Conservation (phyloP, 2,888 invertebrate species). For the Hydriomena furcata region DNA sequence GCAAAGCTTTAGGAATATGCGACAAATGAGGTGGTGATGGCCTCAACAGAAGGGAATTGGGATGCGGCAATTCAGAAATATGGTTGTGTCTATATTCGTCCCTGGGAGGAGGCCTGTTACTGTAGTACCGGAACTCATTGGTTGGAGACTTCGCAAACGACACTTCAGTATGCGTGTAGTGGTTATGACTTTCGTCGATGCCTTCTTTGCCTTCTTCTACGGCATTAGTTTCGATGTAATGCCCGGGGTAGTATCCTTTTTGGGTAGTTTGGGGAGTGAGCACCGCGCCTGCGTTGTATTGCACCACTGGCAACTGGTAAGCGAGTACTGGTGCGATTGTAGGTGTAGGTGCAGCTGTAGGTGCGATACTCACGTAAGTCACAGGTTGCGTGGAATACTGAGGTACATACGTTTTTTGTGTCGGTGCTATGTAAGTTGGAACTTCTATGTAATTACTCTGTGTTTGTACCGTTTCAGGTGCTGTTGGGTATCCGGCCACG, state of each 20-base stretch:
- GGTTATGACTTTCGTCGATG: conserved; percentile 53
- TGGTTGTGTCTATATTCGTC: conserved; percentile 56
- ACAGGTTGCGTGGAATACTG: conserved; percentile 51
- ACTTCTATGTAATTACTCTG: conserved; percentile 63
- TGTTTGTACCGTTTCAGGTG: conserved; percentile 55
- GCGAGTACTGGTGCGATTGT: conserved; percentile 56
- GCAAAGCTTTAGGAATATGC: conserved; percentile 70
- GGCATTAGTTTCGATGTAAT: conserved; percentile 57
- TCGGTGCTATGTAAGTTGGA: conserved; percentile 57
- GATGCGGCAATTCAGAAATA: conserved; percentile 62
- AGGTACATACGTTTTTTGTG: conserved; percentile 58
- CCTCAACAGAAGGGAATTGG: conserved; percentile 63
- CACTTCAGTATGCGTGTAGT: conserved; percentile 56
- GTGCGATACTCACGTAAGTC: conserved; percentile 58
- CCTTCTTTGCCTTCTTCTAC: conserved; percentile 56
- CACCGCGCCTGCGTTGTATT: conserved; percentile 51
- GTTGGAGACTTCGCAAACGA: conserved; percentile 47
- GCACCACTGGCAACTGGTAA: conserved; percentile 63
- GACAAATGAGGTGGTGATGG: conserved; percentile 60
- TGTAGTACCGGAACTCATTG: conserved; percentile 62
- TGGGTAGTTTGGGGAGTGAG: conserved; percentile 51
- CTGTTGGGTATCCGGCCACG: conserved; percentile 47
- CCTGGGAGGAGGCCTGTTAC: conserved; percentile 57
- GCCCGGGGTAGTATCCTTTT: conserved; percentile 57
- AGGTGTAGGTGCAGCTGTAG: conserved; percentile 53